Evolutionary conservation across 1,140 invertebrate genomes (phyloP).

Genomic region (Lysiphlebus fabarum): DNA sequence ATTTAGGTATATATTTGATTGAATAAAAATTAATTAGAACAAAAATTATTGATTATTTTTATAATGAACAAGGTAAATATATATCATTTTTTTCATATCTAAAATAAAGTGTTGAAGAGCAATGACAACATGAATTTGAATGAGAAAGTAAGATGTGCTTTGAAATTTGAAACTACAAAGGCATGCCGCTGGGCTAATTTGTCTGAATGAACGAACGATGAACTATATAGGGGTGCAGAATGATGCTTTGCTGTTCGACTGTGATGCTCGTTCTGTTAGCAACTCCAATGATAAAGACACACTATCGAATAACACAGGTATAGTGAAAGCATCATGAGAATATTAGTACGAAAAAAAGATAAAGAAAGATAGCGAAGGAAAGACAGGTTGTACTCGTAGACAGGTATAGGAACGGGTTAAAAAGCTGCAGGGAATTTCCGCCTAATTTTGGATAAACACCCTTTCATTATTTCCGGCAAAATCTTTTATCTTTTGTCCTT

Average conservation of each 20-base stretch:
- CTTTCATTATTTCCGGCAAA: slow-evolving; percentile 49
- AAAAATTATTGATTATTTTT: too few relatives aligned
- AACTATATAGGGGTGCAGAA: slow-evolving; percentile 28
- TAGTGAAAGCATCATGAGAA: slow-evolving; percentile 5
- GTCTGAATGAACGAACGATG: slow-evolving; percentile 53
- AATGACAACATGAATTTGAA: slow-evolving; percentile 50
- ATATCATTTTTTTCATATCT: slow-evolving; percentile 4
- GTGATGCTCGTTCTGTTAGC: neutral
- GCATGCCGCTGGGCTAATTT: slow-evolving; percentile 53
- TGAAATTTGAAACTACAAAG: slow-evolving; percentile 43
- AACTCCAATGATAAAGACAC: neutral
- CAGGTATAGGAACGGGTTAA: slow-evolving; percentile 28
- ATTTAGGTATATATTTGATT: too few relatives aligned
- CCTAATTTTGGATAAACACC: slow-evolving; percentile 53
- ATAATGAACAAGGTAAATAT: too few relatives aligned
- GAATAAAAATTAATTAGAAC: too few relatives aligned
- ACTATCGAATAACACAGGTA: neutral
- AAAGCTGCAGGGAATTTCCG: slow-evolving; percentile 32
- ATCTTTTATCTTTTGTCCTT: slow-evolving; percentile 18
- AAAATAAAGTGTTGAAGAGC: slow-evolving; percentile 49
- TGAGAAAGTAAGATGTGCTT: slow-evolving; percentile 49
- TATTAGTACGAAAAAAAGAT: neutral
- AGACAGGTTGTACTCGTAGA: slow-evolving; percentile 17
- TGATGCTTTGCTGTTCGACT: slow-evolving; percentile 5
- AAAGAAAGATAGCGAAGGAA: slow-evolving; percentile 13